Conservation (phyloP, 1,140 invertebrate genomes). For the Microplitis mediator region DNA sequence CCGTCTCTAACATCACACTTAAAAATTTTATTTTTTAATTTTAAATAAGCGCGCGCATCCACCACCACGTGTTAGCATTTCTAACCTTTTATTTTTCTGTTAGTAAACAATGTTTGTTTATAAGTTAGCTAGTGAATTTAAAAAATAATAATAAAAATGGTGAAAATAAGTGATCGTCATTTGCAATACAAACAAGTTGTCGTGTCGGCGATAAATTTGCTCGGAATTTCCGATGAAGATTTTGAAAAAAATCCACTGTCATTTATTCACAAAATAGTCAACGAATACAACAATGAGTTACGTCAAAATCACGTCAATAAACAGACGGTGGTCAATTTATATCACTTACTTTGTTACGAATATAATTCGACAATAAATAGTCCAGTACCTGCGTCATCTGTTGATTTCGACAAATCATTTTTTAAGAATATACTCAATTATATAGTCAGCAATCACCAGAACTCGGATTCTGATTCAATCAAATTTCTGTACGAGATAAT, state of each 20-base stretch:
- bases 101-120: too few relatives aligned
- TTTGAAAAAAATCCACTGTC: background rate
- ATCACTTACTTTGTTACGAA: background rate
- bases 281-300: background rate
- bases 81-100: too few relatives aligned
- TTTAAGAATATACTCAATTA: background rate
- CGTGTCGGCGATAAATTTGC: background rate
- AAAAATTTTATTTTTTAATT: too few relatives aligned
- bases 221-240: background rate
- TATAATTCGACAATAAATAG: background rate
- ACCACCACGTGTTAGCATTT: too few relatives aligned
- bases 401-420: background rate
- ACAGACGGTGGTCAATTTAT: background rate
- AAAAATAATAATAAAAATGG: background rate
- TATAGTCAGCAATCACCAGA: background rate
- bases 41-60: too few relatives aligned
- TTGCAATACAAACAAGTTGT: background rate
- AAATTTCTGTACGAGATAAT: background rate
- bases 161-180: background rate
- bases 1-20: too few relatives aligned
- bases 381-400: background rate
- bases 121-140: too few relatives aligned
- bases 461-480: background rate
- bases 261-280: background rate
- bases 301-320: background rate